Base-by-base conservation (phyloP, 92 coral and sea anemone species). In the Epizoanthus illoricatus region DNA sequence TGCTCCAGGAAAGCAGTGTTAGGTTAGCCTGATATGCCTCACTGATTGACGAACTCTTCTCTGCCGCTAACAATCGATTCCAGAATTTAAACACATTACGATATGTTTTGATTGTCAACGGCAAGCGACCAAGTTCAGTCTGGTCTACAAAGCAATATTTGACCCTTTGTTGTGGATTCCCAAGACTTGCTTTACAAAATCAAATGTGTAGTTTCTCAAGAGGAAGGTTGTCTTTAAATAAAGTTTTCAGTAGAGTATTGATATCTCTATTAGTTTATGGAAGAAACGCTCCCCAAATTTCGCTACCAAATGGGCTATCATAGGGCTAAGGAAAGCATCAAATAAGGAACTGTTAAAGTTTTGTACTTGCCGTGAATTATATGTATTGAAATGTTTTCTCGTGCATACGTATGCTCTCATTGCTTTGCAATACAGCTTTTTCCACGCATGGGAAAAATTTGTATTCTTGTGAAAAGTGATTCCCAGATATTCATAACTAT, bases 331-430 rank as follows among this genome's bases (percentile, higher is more conserved):
- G 42, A 68, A 36, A 36, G 49, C 11, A 47, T 68, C 73, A 36
- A 68, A 68, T 7, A 33, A 68, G 39, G 10, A 68, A 21, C 1
- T 68, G 3, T 68, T 20, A n/a, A 17, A 68, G 20, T 68, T 33
- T 68, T 33, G 42, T 68, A 33, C 73, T 68, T 33, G 47, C 16
- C n/a, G n/a, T 68, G 73, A 68, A 33, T 36, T 33, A 36, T 65
- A 47, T 15, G 36, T 68, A 19, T 68, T 68, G 18, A 68, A 68
- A 68, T 68, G 73, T 68, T 68, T 54, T 68, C 73, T 68, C 73
- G 36, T 42, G 13, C 42, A 47, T 36, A 68, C 49, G 10, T 68
- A 68, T 36, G 47, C 15, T 68, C 19, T 68, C 73, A 68, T 68
- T 68, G 52, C 49, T 47, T 68, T 68, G 21, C 47, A 68, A 68